Percentiles rank a stretch among this genome's conserved stretches.
Evolutionary conservation across 92 coral and sea anemone species (phyloP).

Genomic region (Epizoanthus illoricatus): DNA sequence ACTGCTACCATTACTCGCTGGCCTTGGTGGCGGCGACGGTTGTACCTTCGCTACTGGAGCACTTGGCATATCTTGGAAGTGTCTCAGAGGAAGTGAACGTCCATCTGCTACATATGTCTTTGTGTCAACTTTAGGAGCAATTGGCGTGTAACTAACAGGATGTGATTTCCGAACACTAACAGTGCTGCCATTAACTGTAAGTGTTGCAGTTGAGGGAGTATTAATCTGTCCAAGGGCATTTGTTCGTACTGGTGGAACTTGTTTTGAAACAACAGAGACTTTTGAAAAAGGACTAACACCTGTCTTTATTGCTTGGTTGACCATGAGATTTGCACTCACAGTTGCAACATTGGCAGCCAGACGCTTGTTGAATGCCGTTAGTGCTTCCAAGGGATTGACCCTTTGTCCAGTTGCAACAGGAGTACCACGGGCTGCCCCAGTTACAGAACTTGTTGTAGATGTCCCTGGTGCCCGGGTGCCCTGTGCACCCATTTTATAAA

Average conservation of each 20-base stretch:
- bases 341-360: constrained; percentile 43
- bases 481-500: constrained; percentile 35
- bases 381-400: constrained; percentile 68
- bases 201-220: background rate
- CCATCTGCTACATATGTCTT: constrained; percentile 45
- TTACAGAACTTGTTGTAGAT: background rate
- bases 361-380: constrained; percentile 79
- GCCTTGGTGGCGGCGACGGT: constrained; percentile 67
- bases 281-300: constrained; percentile 24
- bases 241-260: constrained; percentile 2
- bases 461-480: constrained; percentile 34
- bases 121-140: constrained; percentile 24
- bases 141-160: background rate
- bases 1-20: constrained; percentile 59
- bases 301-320: constrained; percentile 30
- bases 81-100: constrained; percentile 55
- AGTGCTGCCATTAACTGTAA: constrained; percentile 3
- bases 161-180: constrained; percentile 9
- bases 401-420: constrained; percentile 34
- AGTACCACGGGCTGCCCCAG: constrained; percentile 31
- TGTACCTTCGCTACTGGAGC: constrained; percentile 52
- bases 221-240: constrained; percentile 2
- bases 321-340: constrained; percentile 52
- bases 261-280: constrained; percentile 45
- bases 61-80: constrained; percentile 48